Conservation (phyloP, 2,113 vertebrate species). For the Phycodurus eques region DNA sequence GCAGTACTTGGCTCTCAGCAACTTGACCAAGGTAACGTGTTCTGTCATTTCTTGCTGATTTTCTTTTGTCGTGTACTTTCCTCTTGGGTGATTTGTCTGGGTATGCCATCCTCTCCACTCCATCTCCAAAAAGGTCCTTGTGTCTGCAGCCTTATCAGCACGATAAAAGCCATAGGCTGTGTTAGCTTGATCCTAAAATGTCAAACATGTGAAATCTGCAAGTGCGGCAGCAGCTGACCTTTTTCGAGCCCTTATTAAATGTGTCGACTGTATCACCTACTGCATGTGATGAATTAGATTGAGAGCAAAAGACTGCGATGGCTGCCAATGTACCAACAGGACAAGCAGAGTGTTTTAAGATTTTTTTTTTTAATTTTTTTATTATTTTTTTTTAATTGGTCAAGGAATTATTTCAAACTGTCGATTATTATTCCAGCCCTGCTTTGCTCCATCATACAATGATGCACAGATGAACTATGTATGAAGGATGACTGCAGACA, state of each 20-base stretch:
- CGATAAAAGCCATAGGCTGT: slow-evolving; percentile 25
- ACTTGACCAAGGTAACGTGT: slow-evolving; percentile 90
- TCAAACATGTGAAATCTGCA: slow-evolving; percentile 41
- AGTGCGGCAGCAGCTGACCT: slow-evolving; percentile 51
- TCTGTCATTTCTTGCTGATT: background rate
- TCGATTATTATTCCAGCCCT: slow-evolving; percentile 29
- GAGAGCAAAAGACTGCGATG: slow-evolving; percentile 29
- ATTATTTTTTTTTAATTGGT: slow-evolving; percentile 41
- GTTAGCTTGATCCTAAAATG: slow-evolving; percentile 33
- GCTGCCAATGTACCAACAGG: slow-evolving; percentile 23
- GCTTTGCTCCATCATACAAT: slow-evolving; percentile 18
- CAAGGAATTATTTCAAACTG: slow-evolving; percentile 39
- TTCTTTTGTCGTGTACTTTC: background rate
- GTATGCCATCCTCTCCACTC: slow-evolving; percentile 14
- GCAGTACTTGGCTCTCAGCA: slow-evolving; percentile 92
- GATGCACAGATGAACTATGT: slow-evolving; percentile 29
- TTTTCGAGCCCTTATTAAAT: slow-evolving; percentile 52
- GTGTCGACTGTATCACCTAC: slow-evolving; percentile 18
- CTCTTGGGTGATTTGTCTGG: slow-evolving; percentile 26
- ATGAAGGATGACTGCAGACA: slow-evolving; percentile 16
- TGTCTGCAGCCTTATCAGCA: slow-evolving; percentile 28
- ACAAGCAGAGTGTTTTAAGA: slow-evolving; percentile 40
- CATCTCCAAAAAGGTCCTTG: slow-evolving; percentile 18
- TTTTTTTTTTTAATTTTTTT: slow-evolving; percentile 57
- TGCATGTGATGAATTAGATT: slow-evolving; percentile 42